Evolutionary conservation across 2,113 vertebrate genomes (phyloP).

Genomic region (Chauna torquata): DNA sequence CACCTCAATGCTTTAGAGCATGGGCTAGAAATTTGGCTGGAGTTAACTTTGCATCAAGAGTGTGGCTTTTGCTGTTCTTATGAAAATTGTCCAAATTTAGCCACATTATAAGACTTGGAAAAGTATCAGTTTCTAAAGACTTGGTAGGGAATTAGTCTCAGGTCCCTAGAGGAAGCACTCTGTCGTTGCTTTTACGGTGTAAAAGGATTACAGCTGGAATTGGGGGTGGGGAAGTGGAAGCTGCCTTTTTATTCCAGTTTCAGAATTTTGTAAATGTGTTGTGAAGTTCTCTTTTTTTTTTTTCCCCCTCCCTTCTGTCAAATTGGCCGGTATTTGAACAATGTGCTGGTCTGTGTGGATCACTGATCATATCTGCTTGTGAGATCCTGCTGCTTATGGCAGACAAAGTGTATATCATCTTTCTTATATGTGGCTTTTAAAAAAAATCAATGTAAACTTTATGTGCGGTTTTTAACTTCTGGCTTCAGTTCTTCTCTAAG

Average conservation of each 20-base stretch:
- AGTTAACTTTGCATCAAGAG: neutral
- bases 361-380: neutral
- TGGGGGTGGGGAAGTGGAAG: neutral
- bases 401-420: neutral
- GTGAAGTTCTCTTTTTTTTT: neutral
- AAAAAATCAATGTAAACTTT: constrained; percentile 24
- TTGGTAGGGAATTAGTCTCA: neutral
- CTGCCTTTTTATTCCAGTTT: neutral
- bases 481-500: neutral
- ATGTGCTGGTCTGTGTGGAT: neutral
- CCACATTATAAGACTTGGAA: constrained; percentile 14
- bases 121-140: neutral
- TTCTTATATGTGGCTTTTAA: neutral
- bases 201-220: neutral
- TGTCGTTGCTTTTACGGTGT: constrained; percentile 22
- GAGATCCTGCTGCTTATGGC: neutral
- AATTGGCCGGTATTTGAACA: neutral
- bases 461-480: constrained; percentile 15
- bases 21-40: constrained; percentile 9
- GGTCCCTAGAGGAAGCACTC: neutral
- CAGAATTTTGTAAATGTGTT: neutral
- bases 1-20: neutral
- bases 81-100: constrained; percentile 46
- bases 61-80: constrained; percentile 5
- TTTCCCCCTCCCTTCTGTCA: neutral